Evolutionary conservation across 1,140 invertebrate genomes (phyloP).

Genomic region (Drosophila simulans): DNA sequence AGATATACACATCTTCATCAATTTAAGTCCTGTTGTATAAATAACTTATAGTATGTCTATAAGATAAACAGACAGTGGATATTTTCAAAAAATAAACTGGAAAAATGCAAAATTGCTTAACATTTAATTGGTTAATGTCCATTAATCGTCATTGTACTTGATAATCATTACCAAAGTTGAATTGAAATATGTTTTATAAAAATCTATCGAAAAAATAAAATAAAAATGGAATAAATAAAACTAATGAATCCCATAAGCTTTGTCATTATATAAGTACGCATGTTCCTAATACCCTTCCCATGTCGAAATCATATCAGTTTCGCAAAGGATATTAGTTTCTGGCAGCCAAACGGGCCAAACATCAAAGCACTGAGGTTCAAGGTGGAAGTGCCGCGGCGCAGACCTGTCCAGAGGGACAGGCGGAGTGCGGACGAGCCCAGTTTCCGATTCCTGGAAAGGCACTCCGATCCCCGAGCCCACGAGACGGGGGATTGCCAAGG

Average conservation of each 20-base stretch:
- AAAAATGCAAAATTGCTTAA: no score
- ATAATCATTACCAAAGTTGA: no score
- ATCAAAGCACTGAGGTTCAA: constrained; percentile 35
- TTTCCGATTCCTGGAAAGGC: constrained; percentile 48
- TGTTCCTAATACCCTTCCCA: background rate
- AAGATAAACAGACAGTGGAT: no score
- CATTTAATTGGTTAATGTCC: no score
- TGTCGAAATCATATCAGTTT: constrained; percentile 1
- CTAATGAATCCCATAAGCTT: background rate
- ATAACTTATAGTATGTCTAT: no score
- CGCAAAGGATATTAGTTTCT: constrained; percentile 30
- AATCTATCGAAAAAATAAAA: background rate
- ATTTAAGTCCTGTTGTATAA: background rate
- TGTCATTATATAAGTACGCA: background rate
- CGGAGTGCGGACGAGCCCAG: constrained; percentile 39
- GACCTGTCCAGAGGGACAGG: constrained; percentile 2
- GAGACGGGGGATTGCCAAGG: background rate
- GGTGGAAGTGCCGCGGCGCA: constrained; percentile 24
- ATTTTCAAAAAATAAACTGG: no score
- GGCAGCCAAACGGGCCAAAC: constrained; percentile 8
- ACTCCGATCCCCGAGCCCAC: constrained; percentile 5
- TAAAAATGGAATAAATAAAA: background rate
- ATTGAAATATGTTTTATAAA: background rate
- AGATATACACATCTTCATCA: background rate
- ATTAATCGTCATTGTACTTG: no score